These are phyloP conservation scores for Spodoptera frugiperda DNA, from an alignment of 1,140 invertebrate genomes.

Conservation along the genomic window DNA sequence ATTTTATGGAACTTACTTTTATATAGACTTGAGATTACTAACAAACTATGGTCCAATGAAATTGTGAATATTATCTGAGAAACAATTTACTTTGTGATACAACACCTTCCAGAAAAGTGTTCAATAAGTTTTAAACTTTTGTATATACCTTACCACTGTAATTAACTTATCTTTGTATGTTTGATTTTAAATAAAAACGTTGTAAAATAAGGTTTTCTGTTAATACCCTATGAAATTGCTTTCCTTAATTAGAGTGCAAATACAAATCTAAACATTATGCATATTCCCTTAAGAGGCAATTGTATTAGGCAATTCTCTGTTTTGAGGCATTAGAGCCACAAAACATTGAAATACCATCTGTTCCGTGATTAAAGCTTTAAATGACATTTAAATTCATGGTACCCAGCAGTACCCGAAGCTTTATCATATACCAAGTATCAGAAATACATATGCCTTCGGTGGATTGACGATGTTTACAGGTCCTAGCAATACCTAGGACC, in stretches of 20 bases:
- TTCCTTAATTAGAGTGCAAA: neutral
- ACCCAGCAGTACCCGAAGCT: too few species aligned
- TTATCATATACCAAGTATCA: too few species aligned
- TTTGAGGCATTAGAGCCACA: too few species aligned
- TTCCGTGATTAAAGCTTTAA: too few species aligned
- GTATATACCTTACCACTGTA: conserved; percentile 64
- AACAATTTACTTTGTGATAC: conserved; percentile 30
- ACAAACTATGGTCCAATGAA: neutral
- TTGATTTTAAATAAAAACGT: conserved; percentile 54
- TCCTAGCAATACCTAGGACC: too few species aligned
- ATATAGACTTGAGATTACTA: conserved; percentile 4
- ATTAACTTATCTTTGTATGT: conserved; percentile 59
- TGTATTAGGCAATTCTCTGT: too few species aligned
- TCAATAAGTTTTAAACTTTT: conserved; percentile 66
- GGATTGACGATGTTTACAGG: too few species aligned
- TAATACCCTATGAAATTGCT: neutral
- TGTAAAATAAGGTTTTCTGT: conserved; percentile 28
- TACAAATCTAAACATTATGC: too few species aligned
- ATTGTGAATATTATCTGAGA: neutral
- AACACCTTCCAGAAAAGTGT: conserved; percentile 42
- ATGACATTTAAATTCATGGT: too few species aligned
- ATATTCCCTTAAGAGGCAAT: too few species aligned
- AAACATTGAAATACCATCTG: too few species aligned
- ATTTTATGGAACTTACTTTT: conserved; percentile 21
- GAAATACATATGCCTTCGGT: too few species aligned